Conservation (phyloP, 2,113 vertebrate genomes). For the Pachypanchax playfairii region DNA sequence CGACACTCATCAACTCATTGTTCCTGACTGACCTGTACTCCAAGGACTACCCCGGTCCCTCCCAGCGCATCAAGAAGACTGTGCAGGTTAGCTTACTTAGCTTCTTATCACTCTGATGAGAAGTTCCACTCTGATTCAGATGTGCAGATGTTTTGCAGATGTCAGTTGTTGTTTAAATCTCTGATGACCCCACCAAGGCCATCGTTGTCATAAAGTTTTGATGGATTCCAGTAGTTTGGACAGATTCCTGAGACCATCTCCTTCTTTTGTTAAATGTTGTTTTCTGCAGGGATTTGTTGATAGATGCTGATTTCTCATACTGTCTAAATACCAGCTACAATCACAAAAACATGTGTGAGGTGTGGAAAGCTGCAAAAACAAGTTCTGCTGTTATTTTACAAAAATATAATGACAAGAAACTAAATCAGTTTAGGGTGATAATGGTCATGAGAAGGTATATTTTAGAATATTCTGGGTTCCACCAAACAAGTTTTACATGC, state of each 20-base stretch:
- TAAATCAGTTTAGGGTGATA: no score
- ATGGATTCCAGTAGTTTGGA: background rate
- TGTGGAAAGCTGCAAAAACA: no score
- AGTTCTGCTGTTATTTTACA: background rate
- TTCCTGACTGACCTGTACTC: conserved; percentile 83
- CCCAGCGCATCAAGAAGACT: conserved; percentile 83
- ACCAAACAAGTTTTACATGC: no score
- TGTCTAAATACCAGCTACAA: background rate
- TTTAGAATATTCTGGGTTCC: no score
- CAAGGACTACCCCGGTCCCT: conserved; percentile 81
- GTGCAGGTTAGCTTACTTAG: conserved; percentile 73
- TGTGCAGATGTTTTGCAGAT: conserved; percentile 5
- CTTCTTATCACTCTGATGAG: background rate
- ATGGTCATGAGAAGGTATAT: no score
- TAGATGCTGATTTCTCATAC: background rate
- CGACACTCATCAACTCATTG: conserved; percentile 83
- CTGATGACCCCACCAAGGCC: background rate
- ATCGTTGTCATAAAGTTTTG: background rate
- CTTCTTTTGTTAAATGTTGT: background rate
- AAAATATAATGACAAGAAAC: background rate
- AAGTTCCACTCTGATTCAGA: background rate
- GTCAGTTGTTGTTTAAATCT: background rate
- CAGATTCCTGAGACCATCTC: background rate
- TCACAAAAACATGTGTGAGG: background rate
- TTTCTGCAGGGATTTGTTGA: background rate